These are phyloP conservation scores for Seriola dumerili DNA, from an alignment of 2,113 vertebrate species.

Conservation along the genomic window DNA sequence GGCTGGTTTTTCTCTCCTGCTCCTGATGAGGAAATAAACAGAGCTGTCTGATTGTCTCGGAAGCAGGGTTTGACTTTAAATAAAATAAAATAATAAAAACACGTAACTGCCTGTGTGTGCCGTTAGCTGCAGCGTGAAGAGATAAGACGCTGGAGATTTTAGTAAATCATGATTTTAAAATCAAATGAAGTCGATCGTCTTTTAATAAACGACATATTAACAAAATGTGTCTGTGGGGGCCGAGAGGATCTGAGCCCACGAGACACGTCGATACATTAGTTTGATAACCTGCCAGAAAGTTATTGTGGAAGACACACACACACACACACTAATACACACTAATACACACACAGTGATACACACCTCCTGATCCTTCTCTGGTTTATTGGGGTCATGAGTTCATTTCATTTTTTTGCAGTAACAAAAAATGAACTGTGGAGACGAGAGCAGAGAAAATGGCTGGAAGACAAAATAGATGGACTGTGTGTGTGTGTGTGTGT, in stretches of 20 bases:
- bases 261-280: neutral
- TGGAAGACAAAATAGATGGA: conserved; percentile 11
- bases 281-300: neutral
- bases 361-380: neutral
- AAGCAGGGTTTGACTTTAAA: neutral
- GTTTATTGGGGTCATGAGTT: conserved; percentile 55
- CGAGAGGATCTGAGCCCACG: neutral
- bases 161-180: neutral
- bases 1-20: neutral
- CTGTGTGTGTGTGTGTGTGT: neutral
- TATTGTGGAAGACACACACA: neutral
- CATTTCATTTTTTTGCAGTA: conserved; percentile 42
- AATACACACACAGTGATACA: conserved; percentile 7
- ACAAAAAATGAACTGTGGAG: conserved; percentile 34
- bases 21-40: too few relatives aligned
- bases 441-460: conserved; percentile 2
- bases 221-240: neutral
- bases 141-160: neutral
- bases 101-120: neutral
- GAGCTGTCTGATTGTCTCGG: too few relatives aligned
- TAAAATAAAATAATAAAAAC: too few relatives aligned
- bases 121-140: neutral
- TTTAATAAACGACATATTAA: neutral
- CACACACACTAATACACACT: neutral
- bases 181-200: neutral